phyloP scores from a whole-genome alignment of 2,888 invertebrate genomes.

The Euzophera pinguis region DNA sequence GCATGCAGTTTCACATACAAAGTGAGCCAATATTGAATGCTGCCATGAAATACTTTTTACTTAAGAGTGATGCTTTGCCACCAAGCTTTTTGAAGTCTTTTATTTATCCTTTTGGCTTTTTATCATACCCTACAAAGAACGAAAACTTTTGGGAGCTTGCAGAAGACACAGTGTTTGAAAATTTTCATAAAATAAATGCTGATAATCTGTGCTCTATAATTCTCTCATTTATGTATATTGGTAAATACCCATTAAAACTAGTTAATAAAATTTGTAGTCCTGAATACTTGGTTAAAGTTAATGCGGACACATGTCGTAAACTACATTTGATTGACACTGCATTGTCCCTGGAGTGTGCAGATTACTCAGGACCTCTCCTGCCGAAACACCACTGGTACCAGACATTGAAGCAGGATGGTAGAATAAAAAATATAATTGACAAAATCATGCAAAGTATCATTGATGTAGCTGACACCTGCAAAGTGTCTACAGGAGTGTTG shows the following conservation, averaged over 20 bases:
- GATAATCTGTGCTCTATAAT: constrained; percentile 81
- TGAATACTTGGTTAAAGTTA: constrained; percentile 80
- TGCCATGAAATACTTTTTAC: constrained; percentile 78
- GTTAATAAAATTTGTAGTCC: constrained; percentile 80
- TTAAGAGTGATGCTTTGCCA: constrained; percentile 65
- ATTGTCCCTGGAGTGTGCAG: constrained; percentile 81
- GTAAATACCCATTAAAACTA: constrained; percentile 81
- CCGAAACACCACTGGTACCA: constrained; percentile 74
- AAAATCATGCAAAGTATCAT: constrained; percentile 64
- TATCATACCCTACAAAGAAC: constrained; percentile 76
- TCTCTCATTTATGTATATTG: constrained; percentile 82
- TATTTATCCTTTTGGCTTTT: constrained; percentile 80
- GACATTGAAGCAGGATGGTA: constrained; percentile 73
- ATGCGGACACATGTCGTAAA: constrained; percentile 63
- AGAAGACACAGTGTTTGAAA: constrained; percentile 74
- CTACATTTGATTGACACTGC: constrained; percentile 82
- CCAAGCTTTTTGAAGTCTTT: constrained; percentile 77
- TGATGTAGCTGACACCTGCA: constrained; percentile 58
- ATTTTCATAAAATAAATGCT: constrained; percentile 78
- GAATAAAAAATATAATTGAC: constrained; percentile 72
- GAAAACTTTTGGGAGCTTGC: constrained; percentile 77
- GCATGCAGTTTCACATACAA: constrained; percentile 77
- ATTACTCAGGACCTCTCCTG: constrained; percentile 78
- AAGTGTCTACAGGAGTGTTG: constrained; percentile 70
- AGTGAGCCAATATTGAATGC: constrained; percentile 79